phyloP scores from a whole-genome alignment of 2,888 invertebrate species.

The Rhyacophila evoluta region DNA sequence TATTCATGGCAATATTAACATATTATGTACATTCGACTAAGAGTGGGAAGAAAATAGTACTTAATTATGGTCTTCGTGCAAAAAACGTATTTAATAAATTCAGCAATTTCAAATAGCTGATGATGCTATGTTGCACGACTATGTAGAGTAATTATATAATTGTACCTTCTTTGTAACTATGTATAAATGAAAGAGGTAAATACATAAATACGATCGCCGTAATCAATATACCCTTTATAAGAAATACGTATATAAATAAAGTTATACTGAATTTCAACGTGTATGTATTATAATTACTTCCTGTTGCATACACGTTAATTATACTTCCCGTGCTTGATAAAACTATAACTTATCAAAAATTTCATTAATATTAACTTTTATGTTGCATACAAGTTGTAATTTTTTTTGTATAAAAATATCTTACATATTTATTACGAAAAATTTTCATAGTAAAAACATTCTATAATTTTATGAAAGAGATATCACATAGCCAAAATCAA shows the following conservation, averaged over 20 bases:
- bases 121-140: not conserved
- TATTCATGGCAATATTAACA: too few species aligned
- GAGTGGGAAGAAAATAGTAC: too few species aligned
- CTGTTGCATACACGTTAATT: conserved; percentile 38
- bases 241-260: not conserved
- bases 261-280: not conserved
- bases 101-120: not conserved
- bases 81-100: not conserved
- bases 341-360: too few species aligned
- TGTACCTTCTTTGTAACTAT: not conserved
- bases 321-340: conserved; percentile 34
- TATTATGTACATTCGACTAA: too few species aligned
- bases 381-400: too few species aligned
- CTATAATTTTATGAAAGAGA: too few species aligned
- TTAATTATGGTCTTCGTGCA: not conserved
- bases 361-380: too few species aligned
- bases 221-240: not conserved
- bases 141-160: not conserved
- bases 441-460: too few species aligned
- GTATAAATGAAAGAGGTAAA: not conserved
- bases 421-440: too few species aligned
- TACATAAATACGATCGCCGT: not conserved
- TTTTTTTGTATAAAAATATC: too few species aligned
- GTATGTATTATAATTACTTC: conserved; percentile 27
- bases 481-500: too few species aligned